phyloP scores from a whole-genome alignment of 1,140 invertebrate genomes.

The Drosophila ogumai region DNA sequence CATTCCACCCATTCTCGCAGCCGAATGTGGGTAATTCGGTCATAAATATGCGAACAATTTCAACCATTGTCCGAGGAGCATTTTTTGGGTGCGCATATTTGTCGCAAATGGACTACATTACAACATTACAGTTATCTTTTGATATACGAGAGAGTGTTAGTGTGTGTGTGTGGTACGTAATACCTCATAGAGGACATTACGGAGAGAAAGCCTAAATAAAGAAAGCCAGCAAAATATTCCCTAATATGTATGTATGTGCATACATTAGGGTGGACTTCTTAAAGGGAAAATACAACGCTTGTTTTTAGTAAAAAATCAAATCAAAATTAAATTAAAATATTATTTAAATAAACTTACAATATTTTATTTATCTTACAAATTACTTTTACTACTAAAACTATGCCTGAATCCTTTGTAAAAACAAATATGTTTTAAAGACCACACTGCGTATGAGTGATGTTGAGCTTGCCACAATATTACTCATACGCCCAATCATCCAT shows the following conservation, averaged over 20 bases:
- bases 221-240: constrained; percentile 25
- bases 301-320: too few species aligned
- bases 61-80: constrained; percentile 72
- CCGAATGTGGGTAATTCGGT: constrained; percentile 80
- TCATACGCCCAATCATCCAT: constrained; percentile 3
- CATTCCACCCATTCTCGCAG: constrained; percentile 12
- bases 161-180: constrained; percentile 29
- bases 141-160: constrained; percentile 45
- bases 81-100: constrained; percentile 78
- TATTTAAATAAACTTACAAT: too few species aligned
- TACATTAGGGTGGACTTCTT: constrained; percentile 16
- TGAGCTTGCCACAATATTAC: neutral
- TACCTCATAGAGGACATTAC: constrained; percentile 39
- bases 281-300: neutral
- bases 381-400: neutral
- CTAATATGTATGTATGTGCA: constrained; percentile 22
- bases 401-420: neutral
- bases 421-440: neutral
- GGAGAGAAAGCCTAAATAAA: constrained; percentile 49
- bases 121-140: constrained; percentile 78
- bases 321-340: too few species aligned
- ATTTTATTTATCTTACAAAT: too few species aligned
- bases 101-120: constrained; percentile 81
- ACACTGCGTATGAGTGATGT: constrained; percentile 5
- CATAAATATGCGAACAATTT: constrained; percentile 81